These are phyloP conservation scores for Phyllopteryx taeniolatus DNA, from an alignment of 2,113 vertebrate species.

Conservation along the genomic window DNA sequence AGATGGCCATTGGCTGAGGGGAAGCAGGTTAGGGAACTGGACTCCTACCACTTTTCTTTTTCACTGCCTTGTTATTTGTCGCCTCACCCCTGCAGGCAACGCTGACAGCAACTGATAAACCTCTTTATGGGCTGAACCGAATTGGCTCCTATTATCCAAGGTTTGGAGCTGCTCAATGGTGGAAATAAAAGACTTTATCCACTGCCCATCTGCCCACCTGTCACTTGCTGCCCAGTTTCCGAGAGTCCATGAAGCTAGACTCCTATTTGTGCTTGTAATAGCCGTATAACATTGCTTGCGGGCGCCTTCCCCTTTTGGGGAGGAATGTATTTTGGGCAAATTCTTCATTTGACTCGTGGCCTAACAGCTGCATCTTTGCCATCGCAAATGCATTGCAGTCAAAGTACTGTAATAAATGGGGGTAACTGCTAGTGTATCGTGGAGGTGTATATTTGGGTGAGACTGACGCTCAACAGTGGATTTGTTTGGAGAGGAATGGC, in stretches of 20 bases:
- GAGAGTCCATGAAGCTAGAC: slow-evolving; percentile 47
- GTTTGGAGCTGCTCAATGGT: slow-evolving; percentile 71
- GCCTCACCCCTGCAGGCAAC: slow-evolving; percentile 70
- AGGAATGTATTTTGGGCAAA: slow-evolving; percentile 25
- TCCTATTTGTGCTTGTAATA: slow-evolving; percentile 52
- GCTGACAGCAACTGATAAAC: slow-evolving; percentile 77
- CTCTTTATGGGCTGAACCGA: slow-evolving; percentile 75
- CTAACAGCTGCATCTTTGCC: slow-evolving; percentile 29
- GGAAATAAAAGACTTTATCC: slow-evolving; percentile 71
- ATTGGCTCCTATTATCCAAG: slow-evolving; percentile 76
- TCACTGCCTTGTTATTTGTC: slow-evolving; percentile 72
- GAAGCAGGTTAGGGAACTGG: slow-evolving; percentile 62
- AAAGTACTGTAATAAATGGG: slow-evolving; percentile 33
- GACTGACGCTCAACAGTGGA: slow-evolving; percentile 26
- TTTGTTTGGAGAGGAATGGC: slow-evolving; percentile 35
- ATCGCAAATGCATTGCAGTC: slow-evolving; percentile 37
- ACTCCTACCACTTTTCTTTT: slow-evolving; percentile 64
- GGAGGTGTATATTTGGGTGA: slow-evolving; percentile 22
- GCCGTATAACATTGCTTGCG: slow-evolving; percentile 25
- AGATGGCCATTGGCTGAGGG: slow-evolving; percentile 60
- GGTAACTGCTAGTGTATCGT: slow-evolving; percentile 20
- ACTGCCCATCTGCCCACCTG: slow-evolving; percentile 64
- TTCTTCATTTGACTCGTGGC: slow-evolving; percentile 40
- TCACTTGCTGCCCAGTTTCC: slow-evolving; percentile 53
- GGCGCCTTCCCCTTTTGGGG: slow-evolving; percentile 21